These are phyloP conservation scores for Alexandromys fortis DNA, from an alignment of 2,113 vertebrate species.

Conservation along the genomic window DNA sequence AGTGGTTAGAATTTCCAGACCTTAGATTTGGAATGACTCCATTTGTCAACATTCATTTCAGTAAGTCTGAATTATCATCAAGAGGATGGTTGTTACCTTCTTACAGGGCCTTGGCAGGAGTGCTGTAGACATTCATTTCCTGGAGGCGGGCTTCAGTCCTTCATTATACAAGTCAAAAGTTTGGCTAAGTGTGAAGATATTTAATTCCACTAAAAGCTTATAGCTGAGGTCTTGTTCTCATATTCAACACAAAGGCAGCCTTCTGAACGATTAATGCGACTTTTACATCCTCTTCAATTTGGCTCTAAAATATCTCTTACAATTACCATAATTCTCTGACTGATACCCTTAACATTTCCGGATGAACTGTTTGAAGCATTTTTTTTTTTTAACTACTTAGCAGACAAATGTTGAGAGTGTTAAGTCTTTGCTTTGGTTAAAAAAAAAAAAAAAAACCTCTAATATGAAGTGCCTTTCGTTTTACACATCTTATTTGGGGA, in stretches of 20 bases:
- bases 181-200: conserved; percentile 56
- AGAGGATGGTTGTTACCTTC: not conserved
- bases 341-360: conserved; percentile 40
- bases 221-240: conserved; percentile 16
- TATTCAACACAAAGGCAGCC: conserved; percentile 56
- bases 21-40: conserved; percentile 15
- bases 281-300: conserved; percentile 74
- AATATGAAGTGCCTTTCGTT: not conserved
- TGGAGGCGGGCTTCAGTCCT: not conserved
- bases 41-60: not conserved
- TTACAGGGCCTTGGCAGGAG: not conserved
- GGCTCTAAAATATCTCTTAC: conserved; percentile 66
- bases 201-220: conserved; percentile 77
- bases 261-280: conserved; percentile 64
- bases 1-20: not conserved
- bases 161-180: not conserved
- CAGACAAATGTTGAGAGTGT: conserved; percentile 23
- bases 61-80: not conserved
- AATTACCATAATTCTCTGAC: conserved; percentile 63
- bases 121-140: not conserved
- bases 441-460: not conserved
- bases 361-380: conserved; percentile 22
- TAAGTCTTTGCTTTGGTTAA: not conserved
- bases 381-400: conserved; percentile 9
- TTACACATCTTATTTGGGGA: conserved; percentile 16